Evolutionary conservation across 64 coral and sea anemone species (phyloP).

Genomic region (Astreopora myriophthalma): DNA sequence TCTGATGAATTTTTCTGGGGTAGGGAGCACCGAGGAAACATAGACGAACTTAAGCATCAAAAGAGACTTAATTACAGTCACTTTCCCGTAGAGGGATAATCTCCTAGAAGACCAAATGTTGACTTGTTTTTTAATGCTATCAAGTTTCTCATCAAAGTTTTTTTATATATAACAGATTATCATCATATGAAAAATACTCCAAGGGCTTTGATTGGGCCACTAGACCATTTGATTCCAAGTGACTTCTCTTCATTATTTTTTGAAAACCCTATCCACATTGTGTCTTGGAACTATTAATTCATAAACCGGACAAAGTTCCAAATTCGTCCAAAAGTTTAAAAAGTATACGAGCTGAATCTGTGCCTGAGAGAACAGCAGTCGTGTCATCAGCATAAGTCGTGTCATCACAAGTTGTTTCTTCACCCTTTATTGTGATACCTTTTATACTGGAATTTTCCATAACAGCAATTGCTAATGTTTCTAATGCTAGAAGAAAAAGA

Average conservation of each 20-base stretch:
- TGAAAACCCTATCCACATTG: too few species aligned
- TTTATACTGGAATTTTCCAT: background rate
- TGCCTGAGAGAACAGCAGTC: too few species aligned
- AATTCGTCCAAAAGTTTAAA: too few species aligned
- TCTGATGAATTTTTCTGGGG: background rate
- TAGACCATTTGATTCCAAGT: too few species aligned
- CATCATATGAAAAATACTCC: background rate
- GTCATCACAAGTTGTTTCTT: background rate
- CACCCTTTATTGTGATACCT: background rate
- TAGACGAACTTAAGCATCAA: background rate
- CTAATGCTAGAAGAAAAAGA: background rate
- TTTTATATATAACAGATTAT: background rate
- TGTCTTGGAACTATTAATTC: background rate
- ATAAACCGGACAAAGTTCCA: too few species aligned
- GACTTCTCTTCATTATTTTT: too few species aligned
- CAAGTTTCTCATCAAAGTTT: background rate
- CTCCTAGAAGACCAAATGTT: background rate
- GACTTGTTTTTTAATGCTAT: background rate
- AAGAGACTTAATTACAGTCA: background rate
- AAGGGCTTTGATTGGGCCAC: too few species aligned
- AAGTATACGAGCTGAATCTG: too few species aligned
- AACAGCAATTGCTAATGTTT: background rate
- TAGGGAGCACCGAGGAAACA: background rate
- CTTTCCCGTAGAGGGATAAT: background rate
- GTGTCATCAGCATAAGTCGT: background rate